Evolutionary conservation across 2,113 vertebrate genomes (phyloP).

Genomic region (Chelonoidis abingdonii): DNA sequence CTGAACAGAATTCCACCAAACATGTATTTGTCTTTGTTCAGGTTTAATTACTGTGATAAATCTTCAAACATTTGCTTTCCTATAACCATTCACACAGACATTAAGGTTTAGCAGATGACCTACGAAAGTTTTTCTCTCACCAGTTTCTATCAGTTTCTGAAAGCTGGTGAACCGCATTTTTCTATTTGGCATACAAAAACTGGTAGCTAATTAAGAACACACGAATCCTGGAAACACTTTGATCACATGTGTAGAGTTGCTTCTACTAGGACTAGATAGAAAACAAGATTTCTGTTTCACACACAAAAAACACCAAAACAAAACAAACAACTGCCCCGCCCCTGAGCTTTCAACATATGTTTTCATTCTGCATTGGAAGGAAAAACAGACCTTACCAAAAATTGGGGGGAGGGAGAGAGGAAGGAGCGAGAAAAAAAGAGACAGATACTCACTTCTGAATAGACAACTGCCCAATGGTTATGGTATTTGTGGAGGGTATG

Average conservation of each 20-base stretch:
- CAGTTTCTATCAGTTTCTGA: background rate
- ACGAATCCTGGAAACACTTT: background rate
- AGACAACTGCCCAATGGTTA: background rate
- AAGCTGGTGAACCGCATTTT: background rate
- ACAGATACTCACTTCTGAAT: no score
- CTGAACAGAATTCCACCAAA: conserved; percentile 44
- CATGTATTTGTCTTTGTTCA: conserved; percentile 61
- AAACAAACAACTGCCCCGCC: no score
- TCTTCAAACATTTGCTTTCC: conserved; percentile 52
- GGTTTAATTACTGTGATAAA: conserved; percentile 68
- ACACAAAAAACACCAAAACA: no score
- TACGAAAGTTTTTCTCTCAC: background rate
- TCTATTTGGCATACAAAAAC: background rate
- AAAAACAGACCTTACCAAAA: background rate
- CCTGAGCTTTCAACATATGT: background rate
- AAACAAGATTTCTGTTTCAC: background rate
- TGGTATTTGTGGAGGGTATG: background rate
- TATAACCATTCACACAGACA: background rate
- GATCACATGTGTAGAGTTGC: background rate
- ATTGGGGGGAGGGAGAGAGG: background rate
- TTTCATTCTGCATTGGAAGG: background rate
- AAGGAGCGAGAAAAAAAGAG: no score
- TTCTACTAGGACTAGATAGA: background rate
- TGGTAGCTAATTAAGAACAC: background rate
- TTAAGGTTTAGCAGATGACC: background rate